Conservation (phyloP, 92 coral and sea anemone species). For the Montipora capitata region DNA sequence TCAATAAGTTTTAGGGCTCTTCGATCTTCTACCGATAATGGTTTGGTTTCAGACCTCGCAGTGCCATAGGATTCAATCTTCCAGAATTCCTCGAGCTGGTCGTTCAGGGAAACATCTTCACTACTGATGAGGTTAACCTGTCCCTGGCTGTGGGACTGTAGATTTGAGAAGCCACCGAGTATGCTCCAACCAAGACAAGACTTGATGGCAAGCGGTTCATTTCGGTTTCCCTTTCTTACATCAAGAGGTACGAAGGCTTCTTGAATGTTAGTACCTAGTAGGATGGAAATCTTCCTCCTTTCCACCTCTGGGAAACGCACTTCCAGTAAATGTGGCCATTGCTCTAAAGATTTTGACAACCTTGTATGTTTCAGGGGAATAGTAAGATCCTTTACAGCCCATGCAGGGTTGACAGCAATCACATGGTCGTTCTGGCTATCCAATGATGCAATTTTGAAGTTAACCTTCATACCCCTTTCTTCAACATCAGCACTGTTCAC, state of each 20-base stretch:
- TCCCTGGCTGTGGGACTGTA: not conserved
- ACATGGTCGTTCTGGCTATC: too few relatives aligned
- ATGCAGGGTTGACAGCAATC: slow-evolving; percentile 60
- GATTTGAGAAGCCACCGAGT: slow-evolving; percentile 51
- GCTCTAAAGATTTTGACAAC: slow-evolving; percentile 36
- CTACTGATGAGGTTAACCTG: slow-evolving; percentile 42
- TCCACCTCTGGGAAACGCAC: too few relatives aligned
- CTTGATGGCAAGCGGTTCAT: slow-evolving; percentile 73
- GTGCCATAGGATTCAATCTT: slow-evolving; percentile 61
- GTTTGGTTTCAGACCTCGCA: slow-evolving; percentile 21
- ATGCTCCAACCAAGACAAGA: slow-evolving; percentile 75
- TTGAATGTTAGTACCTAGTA: too few relatives aligned
- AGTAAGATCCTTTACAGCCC: slow-evolving; percentile 73
- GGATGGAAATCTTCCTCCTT: too few relatives aligned
- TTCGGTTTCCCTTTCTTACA: too few relatives aligned
- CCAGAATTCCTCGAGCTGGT: slow-evolving; percentile 76
- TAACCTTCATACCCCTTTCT: too few relatives aligned
- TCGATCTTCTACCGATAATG: slow-evolving; percentile 57
- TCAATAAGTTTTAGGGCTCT: slow-evolving; percentile 47
- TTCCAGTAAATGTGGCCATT: slow-evolving; percentile 79
- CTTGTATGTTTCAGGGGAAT: slow-evolving; percentile 70
- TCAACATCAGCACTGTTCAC: too few relatives aligned
- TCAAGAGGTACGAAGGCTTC: too few relatives aligned
- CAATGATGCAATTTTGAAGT: too few relatives aligned
- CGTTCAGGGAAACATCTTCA: slow-evolving; percentile 63